phyloP scores from a whole-genome alignment of 2,113 vertebrate genomes.

The Chunga burmeisteri region DNA sequence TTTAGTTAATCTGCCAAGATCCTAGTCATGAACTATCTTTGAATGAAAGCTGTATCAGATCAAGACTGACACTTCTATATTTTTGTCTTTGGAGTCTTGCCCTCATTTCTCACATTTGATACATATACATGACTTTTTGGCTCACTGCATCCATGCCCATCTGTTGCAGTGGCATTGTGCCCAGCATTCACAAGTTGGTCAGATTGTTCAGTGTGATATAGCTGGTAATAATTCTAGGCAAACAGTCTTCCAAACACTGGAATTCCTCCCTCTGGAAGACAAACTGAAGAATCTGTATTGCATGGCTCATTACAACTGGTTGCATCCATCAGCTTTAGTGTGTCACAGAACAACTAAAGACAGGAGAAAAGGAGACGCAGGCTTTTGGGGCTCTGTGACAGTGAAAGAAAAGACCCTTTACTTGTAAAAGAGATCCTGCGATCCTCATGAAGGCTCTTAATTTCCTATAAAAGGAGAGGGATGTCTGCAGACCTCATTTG shows the following conservation, averaged over 20 bases:
- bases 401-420: neutral
- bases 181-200: slow-evolving; percentile 24
- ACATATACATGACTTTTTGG: slow-evolving; percentile 37
- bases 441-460: neutral
- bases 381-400: neutral
- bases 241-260: neutral
- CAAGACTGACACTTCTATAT: slow-evolving; percentile 57
- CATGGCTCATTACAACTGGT: neutral
- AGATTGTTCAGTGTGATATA: neutral
- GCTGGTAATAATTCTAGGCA: neutral
- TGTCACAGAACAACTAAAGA: neutral
- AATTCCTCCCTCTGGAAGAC: neutral
- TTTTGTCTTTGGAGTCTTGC: slow-evolving; percentile 54
- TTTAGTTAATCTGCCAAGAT: neutral
- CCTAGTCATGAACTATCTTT: neutral
- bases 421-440: neutral
- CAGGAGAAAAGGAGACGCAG: neutral
- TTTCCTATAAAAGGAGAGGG: neutral
- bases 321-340: neutral
- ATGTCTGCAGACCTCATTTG: neutral
- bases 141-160: slow-evolving; percentile 39
- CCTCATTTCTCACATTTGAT: slow-evolving; percentile 58
- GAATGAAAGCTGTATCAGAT: slow-evolving; percentile 40
- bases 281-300: neutral
- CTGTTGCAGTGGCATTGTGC: slow-evolving; percentile 51